phyloP scores from a whole-genome alignment of 2,888 invertebrate genomes.

The Lasius fuliginosus region DNA sequence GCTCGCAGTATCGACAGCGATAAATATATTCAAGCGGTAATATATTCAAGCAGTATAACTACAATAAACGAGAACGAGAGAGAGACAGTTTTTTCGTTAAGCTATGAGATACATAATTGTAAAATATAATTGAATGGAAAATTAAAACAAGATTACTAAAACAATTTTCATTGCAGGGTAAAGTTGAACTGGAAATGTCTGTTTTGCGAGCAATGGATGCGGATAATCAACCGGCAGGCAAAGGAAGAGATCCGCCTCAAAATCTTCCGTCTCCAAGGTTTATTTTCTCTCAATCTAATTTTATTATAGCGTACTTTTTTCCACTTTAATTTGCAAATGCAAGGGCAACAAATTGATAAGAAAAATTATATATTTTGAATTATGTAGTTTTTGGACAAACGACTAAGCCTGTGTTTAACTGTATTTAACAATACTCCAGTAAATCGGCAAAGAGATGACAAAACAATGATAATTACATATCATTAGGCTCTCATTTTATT shows the following conservation, averaged over 20 bases:
- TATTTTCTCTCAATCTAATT: not conserved
- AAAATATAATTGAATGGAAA: not conserved
- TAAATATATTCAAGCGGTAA: slow-evolving; percentile 80
- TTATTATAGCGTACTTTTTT: not conserved
- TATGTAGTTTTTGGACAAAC: not conserved
- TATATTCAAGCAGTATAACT: slow-evolving; percentile 80
- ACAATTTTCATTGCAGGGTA: slow-evolving; percentile 87
- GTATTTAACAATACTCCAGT: too few relatives aligned
- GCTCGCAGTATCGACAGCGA: slow-evolving; percentile 79
- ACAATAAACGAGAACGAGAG: not conserved
- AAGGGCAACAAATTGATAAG: not conserved
- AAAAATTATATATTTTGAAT: not conserved
- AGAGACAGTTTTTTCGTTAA: not conserved
- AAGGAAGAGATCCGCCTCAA: slow-evolving; percentile 89
- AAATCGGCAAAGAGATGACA: not conserved
- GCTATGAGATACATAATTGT: not conserved
- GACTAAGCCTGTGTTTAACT: too few relatives aligned
- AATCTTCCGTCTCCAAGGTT: slow-evolving; percentile 89
- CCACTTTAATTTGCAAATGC: not conserved
- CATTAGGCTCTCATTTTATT: not conserved
- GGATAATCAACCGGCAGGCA: slow-evolving; percentile 88
- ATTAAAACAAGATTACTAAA: not conserved
- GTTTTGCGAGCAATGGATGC: slow-evolving; percentile 89
- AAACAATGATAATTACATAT: not conserved
- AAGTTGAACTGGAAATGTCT: slow-evolving; percentile 90